Conservation (phyloP, 2,113 vertebrate species). For the Colistium nudipinnis region DNA sequence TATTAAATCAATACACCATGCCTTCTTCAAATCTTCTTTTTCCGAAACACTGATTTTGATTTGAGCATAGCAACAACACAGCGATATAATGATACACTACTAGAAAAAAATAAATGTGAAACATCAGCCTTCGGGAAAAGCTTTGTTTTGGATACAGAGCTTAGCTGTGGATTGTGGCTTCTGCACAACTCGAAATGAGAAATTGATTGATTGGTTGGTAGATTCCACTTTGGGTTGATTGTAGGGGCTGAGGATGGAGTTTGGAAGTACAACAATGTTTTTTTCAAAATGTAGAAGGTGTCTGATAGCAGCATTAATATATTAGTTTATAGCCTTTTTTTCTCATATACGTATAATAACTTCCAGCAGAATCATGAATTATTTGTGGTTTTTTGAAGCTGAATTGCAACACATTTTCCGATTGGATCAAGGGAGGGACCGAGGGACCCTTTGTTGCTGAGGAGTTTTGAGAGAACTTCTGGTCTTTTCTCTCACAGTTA, state of each 20-base stretch:
- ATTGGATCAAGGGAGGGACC: too few species aligned
- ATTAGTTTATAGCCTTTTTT: not conserved
- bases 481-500: too few species aligned
- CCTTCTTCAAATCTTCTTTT: conserved; percentile 21
- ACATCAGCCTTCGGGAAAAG: conserved; percentile 14
- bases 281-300: not conserved
- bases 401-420: too few species aligned
- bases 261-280: not conserved
- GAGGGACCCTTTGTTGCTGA: too few species aligned
- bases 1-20: conserved; percentile 4
- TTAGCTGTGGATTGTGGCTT: conserved; percentile 12
- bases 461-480: too few species aligned
- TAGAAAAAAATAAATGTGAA: conserved; percentile 19
- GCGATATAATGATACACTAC: not conserved
- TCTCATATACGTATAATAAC: not conserved
- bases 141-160: conserved; percentile 23
- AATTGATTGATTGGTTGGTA: conserved; percentile 19
- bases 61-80: not conserved
- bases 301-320: not conserved
- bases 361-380: not conserved
- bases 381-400: not conserved
- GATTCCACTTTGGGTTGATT: not conserved
- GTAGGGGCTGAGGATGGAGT: not conserved
- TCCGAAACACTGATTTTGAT: not conserved
- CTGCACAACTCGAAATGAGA: conserved; percentile 29